A percentile compares a stretch with the other conserved stretches of the same genome.
phyloP scores from a whole-genome alignment of 35 echinoderm and acorn worm species.

The Hemicentrotus pulcherrimus region DNA sequence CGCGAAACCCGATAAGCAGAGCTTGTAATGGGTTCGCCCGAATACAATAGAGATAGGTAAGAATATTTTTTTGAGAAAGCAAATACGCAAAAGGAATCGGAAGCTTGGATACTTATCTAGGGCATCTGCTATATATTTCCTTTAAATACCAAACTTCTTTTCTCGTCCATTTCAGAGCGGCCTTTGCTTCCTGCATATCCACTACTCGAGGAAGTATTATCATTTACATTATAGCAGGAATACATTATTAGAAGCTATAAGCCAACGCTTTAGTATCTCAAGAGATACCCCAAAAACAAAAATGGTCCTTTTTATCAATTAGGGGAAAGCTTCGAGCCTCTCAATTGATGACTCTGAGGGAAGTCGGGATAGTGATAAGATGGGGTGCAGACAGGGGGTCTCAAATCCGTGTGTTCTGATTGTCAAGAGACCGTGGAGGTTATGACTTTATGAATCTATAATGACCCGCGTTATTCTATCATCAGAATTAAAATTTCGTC shows the following conservation, averaged over 20 bases:
- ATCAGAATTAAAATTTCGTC: neutral
- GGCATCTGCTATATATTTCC: neutral
- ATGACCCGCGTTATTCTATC: neutral
- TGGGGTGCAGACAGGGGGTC: neutral
- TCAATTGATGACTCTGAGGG: neutral
- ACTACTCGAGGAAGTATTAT: neutral
- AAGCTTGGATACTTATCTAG: neutral
- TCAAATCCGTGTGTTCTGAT: neutral
- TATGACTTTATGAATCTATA: neutral
- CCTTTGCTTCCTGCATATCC: neutral
- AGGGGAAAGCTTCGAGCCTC: neutral
- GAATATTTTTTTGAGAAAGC: too few species aligned
- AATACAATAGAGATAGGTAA: too few species aligned
- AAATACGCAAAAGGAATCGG: neutral
- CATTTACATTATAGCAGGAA: neutral
- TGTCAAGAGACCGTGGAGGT: neutral
- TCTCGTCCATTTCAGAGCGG: neutral
- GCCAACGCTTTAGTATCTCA: neutral
- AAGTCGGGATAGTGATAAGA: neutral
- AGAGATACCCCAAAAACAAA: neutral
- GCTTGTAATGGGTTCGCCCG: too few species aligned
- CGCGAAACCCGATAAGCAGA: too few species aligned
- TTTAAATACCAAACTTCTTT: neutral
- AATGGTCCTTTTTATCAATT: constrained; percentile 6
- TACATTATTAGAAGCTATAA: neutral